phyloP scores from a whole-genome alignment of 2,888 invertebrate species.

The Polydrusus cervinus region DNA sequence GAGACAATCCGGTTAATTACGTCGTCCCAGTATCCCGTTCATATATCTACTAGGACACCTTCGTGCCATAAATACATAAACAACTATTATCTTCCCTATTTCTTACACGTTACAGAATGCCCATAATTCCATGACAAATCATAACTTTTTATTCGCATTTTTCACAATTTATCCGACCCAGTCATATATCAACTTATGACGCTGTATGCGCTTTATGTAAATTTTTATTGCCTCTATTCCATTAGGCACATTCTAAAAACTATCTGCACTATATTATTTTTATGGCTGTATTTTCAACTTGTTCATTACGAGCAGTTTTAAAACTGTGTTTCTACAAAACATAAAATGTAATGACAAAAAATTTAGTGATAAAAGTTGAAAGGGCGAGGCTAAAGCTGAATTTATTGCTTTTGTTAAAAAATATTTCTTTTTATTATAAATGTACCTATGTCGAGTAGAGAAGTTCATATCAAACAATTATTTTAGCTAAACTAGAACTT shows the following conservation, averaged over 20 bases:
- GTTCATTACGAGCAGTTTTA: background rate
- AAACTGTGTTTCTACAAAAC: background rate
- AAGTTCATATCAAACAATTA: too few species aligned
- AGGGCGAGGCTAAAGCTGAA: background rate
- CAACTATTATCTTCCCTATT: background rate
- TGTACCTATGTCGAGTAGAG: too few species aligned
- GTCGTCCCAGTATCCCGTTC: too few species aligned
- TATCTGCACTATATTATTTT: slow-evolving; percentile 28
- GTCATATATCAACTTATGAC: slow-evolving; percentile 29
- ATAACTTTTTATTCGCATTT: slow-evolving; percentile 5
- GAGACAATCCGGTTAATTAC: too few species aligned
- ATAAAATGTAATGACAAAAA: background rate
- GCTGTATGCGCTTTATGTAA: slow-evolving; percentile 33
- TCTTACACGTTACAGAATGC: too few species aligned
- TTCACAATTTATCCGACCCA: slow-evolving; percentile 17
- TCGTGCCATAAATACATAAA: background rate
- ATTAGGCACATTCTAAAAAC: slow-evolving; percentile 28
- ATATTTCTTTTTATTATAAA: too few species aligned
- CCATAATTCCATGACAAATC: background rate
- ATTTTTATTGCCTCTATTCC: slow-evolving; percentile 28
- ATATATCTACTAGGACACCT: too few species aligned
- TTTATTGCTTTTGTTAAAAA: too few species aligned
- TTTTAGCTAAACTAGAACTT: slow-evolving; percentile 58
- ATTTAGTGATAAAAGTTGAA: background rate
- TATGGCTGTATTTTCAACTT: background rate